phyloP scores from a whole-genome alignment of 2,113 vertebrate genomes.

The Plecturocebus donacophilus region DNA sequence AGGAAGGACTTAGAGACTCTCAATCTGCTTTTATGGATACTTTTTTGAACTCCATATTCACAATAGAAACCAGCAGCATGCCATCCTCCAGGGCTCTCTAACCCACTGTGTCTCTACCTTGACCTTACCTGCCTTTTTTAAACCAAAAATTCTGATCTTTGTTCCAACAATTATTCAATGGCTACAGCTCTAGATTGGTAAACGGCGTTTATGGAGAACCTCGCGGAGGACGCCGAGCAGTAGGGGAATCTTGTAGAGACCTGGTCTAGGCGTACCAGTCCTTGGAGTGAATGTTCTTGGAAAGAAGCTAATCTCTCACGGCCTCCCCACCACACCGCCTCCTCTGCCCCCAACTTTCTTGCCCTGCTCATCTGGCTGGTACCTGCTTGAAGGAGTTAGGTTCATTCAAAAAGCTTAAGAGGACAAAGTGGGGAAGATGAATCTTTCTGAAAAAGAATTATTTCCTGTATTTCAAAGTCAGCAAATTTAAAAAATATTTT shows the following conservation, averaged over 20 bases:
- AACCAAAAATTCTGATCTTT: neutral
- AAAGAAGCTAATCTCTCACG: neutral
- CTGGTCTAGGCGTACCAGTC: no score
- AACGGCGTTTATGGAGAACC: neutral
- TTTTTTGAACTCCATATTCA: neutral
- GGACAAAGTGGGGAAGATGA: neutral
- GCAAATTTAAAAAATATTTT: neutral
- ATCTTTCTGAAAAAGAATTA: neutral
- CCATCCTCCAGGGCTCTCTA: no score
- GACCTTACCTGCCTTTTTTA: neutral
- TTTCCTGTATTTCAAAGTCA: slow-evolving; percentile 2
- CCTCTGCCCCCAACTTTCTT: rapidly evolving
- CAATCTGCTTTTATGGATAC: neutral
- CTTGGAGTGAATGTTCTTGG: neutral
- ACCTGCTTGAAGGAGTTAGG: neutral
- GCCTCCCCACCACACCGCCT: neutral
- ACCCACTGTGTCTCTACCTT: neutral
- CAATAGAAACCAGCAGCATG: neutral
- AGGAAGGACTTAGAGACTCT: neutral
- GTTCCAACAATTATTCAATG: neutral
- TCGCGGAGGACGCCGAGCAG: neutral
- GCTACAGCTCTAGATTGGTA: neutral
- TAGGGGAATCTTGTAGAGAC: neutral
- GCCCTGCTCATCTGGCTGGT: no score
- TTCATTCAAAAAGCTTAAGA: neutral